Percentiles rank a stretch among this genome's conserved stretches.
These are phyloP conservation scores for Carabus problematicus DNA, from an alignment of 2,888 invertebrate genomes.

Conservation along the genomic window DNA sequence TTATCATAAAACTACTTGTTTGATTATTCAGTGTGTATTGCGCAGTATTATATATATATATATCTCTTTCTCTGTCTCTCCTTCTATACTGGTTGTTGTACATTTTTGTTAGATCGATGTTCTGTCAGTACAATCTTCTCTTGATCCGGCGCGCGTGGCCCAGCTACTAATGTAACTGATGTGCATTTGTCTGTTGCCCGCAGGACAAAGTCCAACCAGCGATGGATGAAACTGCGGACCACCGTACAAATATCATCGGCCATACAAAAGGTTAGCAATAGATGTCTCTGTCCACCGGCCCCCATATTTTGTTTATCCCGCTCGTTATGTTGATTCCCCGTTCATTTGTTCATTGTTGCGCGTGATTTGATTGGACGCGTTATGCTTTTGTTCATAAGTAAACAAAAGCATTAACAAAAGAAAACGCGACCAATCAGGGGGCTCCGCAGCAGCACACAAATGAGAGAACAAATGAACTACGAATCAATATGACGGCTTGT, in stretches of 20 bases:
- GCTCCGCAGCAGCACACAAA: no score
- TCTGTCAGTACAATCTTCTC: background rate
- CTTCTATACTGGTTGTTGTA: no score
- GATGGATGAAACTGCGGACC: conserved; percentile 95
- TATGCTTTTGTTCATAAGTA: background rate
- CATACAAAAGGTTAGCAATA: conserved; percentile 70
- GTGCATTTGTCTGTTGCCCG: conserved; percentile 16
- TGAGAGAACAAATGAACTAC: no score
- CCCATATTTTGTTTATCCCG: background rate
- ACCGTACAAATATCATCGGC: conserved; percentile 93
- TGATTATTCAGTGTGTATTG: background rate
- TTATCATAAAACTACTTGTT: no score
- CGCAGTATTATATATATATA: background rate
- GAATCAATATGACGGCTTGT: no score
- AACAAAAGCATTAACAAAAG: background rate
- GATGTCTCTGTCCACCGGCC: background rate
- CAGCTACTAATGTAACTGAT: background rate
- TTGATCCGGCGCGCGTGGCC: background rate
- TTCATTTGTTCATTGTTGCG: background rate
- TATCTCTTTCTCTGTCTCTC: no score
- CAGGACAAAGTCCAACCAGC: conserved; percentile 92
- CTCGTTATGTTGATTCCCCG: background rate
- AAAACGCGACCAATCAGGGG: background rate
- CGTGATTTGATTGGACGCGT: no score
- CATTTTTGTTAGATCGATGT: background rate